Evolutionary conservation across 2,113 vertebrate genomes (phyloP), one percentile per base, ranked within the genome.

Genomic region (Prolemur simus): DNA sequence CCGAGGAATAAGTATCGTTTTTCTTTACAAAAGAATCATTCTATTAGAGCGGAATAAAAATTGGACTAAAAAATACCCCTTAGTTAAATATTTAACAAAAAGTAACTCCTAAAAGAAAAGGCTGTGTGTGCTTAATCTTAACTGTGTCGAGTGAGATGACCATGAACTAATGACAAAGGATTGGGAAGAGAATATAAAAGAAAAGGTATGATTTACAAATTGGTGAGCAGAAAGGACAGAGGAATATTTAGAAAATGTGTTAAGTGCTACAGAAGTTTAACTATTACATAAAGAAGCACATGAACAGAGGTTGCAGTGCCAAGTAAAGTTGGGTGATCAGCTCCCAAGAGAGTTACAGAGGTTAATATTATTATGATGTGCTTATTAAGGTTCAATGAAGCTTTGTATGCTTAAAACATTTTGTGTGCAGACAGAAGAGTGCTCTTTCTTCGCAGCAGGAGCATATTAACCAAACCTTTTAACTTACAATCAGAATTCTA

Each of bases 391-490:
- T n/a, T 82, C 12, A 39, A 56, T 6, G 6, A 15, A 47, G 12
- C 17, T 56, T 42, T 68, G 23, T 63, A n/a, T 80, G n/a, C 11
- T 21, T 76, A 11, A 63, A 17, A 83, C 8, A 27, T 37, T 91
- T 45, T 91, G 8, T 76, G 1, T 23, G 3, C 20, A 45, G 15
- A 58, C 0, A n/a, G 23, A 80, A 78, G 1, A 92, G 8, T 54
- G 11, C 15, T 81, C 11, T 69, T 87, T 64, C n/a, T 63, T 0
- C 3, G 2, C 2, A 27, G 6, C 4, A 64, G 23, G 1, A 5
- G 3, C 4, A 56, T 42, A 29, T n/a, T 64, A 94, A 4, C 15
- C 27, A 66, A 66, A 17, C 15, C 8, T 4, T 84, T 85, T 63
- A 52, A 58, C 8, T 68, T 68, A 63, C 1, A 77, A 12, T 83